These are phyloP conservation scores for Calonectris borealis DNA, from an alignment of 2,113 vertebrate genomes.

Conservation along the genomic window DNA sequence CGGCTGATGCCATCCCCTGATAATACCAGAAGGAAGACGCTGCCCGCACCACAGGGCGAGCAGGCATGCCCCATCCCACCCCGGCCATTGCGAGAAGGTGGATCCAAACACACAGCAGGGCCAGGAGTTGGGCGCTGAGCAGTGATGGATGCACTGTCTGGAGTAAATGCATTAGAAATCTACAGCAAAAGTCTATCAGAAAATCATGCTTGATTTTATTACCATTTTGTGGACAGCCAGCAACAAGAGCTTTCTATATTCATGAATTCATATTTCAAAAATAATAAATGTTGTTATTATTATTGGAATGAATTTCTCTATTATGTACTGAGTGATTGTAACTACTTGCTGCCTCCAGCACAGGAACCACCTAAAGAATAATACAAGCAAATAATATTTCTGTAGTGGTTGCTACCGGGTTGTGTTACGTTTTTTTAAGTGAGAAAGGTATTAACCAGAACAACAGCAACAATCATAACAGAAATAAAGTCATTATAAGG, in stretches of 20 bases:
- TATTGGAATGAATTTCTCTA: conserved; percentile 29
- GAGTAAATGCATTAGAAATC: neutral
- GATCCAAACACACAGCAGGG: neutral
- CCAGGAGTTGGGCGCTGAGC: neutral
- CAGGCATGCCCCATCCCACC: neutral
- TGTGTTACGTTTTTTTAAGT: neutral
- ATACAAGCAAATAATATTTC: conserved; percentile 16
- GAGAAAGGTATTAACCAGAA: conserved; percentile 37
- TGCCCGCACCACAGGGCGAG: neutral
- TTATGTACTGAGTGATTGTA: conserved; percentile 30
- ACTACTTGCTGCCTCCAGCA: conserved; percentile 33
- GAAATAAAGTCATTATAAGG: conserved; percentile 31
- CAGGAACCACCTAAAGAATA: conserved; percentile 34
- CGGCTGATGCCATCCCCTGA: neutral
- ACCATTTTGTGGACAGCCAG: neutral
- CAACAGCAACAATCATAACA: neutral
- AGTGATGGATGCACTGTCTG: neutral
- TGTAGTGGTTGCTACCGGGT: neutral
- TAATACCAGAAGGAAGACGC: neutral
- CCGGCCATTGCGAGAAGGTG: neutral
- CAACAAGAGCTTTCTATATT: conserved; percentile 35
- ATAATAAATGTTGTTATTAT: conserved; percentile 35
- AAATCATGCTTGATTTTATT: neutral
- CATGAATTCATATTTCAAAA: conserved; percentile 39
- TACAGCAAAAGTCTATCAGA: neutral